Evolutionary conservation across 2,888 invertebrate genomes (phyloP).

Genomic region (Leptopilina syphax): DNA sequence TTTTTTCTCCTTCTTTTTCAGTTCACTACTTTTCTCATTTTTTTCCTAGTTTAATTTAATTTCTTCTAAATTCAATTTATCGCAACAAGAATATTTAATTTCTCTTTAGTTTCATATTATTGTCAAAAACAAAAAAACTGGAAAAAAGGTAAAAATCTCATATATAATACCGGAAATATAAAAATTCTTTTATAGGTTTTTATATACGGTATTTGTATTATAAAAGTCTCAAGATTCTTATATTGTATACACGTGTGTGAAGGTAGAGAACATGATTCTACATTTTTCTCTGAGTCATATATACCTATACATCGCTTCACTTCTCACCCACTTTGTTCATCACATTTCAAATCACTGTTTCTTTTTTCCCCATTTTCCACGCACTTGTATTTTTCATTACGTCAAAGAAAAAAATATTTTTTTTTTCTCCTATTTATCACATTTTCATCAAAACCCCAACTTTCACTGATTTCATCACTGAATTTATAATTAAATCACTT

Average conservation of each 20-base stretch:
- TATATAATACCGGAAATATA: constrained; percentile 18
- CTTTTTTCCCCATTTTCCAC: neutral
- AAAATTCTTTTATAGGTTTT: neutral
- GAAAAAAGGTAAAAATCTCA: neutral
- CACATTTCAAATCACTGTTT: neutral
- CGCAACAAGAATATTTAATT: no score
- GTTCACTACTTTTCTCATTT: no score
- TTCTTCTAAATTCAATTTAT: no score
- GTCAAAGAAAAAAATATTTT: neutral
- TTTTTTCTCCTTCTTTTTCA: no score
- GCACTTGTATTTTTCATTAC: neutral
- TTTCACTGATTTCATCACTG: constrained; percentile 7
- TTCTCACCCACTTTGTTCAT: constrained; percentile 3
- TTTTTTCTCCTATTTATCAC: neutral
- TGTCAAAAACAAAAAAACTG: no score
- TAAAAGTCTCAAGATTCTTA: neutral
- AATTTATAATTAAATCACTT: constrained; percentile 2
- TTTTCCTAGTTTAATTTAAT: no score
- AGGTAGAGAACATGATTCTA: neutral
- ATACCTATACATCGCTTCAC: neutral
- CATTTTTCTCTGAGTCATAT: constrained; percentile 16
- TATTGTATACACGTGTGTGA: constrained; percentile 7
- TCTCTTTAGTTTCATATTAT: no score
- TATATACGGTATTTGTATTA: no score
- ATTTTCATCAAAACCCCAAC: neutral